Evolutionary conservation across 2,113 vertebrate genomes (phyloP).

Genomic region (Bungarus multicinctus): DNA sequence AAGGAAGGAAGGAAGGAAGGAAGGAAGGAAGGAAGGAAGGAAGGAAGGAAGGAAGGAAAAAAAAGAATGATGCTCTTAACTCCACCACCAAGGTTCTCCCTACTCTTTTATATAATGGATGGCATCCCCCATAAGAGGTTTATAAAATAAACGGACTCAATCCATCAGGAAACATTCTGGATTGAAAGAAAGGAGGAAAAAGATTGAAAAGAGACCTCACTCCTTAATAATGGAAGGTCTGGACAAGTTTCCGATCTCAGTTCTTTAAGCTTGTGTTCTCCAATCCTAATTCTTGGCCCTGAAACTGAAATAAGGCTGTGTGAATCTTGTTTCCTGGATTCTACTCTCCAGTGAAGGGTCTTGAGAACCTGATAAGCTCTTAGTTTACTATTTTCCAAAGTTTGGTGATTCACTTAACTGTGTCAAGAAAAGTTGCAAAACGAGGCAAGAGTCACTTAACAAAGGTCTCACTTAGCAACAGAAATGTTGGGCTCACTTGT

Average conservation of each 20-base stretch:
- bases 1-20: too few species aligned
- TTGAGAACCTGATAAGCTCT: background rate
- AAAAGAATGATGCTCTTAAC: too few species aligned
- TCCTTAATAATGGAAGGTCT: background rate
- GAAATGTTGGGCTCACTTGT: background rate
- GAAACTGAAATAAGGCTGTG: background rate
- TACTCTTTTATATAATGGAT: too few species aligned
- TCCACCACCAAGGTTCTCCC: too few species aligned
- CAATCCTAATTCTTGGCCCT: background rate
- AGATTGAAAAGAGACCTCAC: background rate
- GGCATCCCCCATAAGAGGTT: too few species aligned
- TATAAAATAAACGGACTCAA: too few species aligned
- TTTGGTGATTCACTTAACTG: background rate
- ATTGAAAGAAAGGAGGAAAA: background rate
- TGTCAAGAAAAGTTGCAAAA: background rate
- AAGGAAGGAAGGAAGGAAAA: background rate
- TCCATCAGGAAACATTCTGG: background rate
- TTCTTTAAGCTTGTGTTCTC: background rate
- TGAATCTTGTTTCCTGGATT: background rate
- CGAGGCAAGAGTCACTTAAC: background rate
- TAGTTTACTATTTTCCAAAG: background rate
- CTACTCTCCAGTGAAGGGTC: background rate
- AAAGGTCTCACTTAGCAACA: background rate
- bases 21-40: background rate
- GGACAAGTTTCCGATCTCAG: background rate